phyloP scores from a whole-genome alignment of 1,140 invertebrate species.

The Pentalonia nigronervosa region DNA sequence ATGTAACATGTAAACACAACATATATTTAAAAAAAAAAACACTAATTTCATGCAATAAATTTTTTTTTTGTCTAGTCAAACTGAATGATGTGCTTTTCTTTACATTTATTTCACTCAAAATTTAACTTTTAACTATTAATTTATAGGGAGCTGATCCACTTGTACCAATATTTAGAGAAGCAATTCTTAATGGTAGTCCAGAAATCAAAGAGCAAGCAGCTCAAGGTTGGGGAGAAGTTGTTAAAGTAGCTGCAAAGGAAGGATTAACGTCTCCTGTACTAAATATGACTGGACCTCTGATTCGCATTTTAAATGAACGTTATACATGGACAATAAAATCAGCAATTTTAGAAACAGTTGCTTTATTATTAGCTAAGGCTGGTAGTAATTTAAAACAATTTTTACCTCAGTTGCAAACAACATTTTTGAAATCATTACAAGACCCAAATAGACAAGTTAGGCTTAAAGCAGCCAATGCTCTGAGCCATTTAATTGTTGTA shows the following conservation, averaged over 20 bases:
- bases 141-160: conserved; percentile 87
- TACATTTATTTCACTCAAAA: not conserved
- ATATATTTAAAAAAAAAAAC: too few relatives aligned
- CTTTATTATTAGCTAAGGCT: conserved; percentile 86
- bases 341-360: conserved; percentile 93
- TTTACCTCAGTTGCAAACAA: conserved; percentile 96
- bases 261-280: conserved; percentile 94
- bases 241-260: conserved; percentile 81
- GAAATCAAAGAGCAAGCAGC: conserved; percentile 95
- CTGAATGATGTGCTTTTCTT: not conserved
- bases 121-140: conserved; percentile 29
- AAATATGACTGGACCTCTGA: conserved; percentile 95
- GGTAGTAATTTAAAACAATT: conserved; percentile 84
- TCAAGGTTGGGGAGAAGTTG: conserved; percentile 92
- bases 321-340: conserved; percentile 94
- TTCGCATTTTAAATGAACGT: conserved; percentile 95
- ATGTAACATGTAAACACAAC: too few relatives aligned
- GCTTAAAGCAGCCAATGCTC: conserved; percentile 85
- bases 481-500: conserved; percentile 89
- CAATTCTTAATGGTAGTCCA: conserved; percentile 90
- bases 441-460: conserved; percentile 88
- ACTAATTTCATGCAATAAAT: too few relatives aligned
- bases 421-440: conserved; percentile 92
- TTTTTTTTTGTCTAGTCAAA: too few relatives aligned
- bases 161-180: conserved; percentile 93